These are phyloP conservation scores for Meloidogyne hapla DNA, from an alignment of 1,140 invertebrate genomes.

Conservation along the genomic window DNA sequence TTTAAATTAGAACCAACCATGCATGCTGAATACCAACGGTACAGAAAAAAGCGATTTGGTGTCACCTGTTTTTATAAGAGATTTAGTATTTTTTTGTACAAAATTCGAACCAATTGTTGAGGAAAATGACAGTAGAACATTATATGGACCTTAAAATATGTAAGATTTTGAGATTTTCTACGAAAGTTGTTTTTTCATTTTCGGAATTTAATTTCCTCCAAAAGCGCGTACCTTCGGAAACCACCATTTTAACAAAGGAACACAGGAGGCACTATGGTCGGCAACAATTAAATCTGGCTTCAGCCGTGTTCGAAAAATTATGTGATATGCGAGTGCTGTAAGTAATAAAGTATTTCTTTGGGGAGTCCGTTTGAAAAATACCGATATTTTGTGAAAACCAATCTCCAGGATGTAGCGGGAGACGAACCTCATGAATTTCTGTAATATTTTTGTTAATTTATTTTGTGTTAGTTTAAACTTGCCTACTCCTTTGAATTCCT, in stretches of 20 bases:
- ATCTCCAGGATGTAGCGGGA: conserved; percentile 61
- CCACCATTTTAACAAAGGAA: conserved; percentile 62
- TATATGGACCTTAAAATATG: neutral
- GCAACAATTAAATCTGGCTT: conserved; percentile 59
- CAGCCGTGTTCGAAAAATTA: conserved; percentile 28
- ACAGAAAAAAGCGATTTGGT: conserved; percentile 62
- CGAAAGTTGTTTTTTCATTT: no score
- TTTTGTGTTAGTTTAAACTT: conserved; percentile 22
- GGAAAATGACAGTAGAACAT: conserved; percentile 64
- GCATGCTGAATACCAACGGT: conserved; percentile 60
- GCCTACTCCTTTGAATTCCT: conserved; percentile 59
- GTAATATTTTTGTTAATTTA: neutral
- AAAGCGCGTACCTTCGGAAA: conserved; percentile 54
- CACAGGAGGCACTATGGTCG: conserved; percentile 62
- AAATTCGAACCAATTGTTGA: conserved; percentile 53
- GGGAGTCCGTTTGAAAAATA: neutral
- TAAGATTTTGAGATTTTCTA: no score
- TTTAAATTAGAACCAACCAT: no score
- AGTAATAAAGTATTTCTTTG: neutral
- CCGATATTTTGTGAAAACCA: conserved; percentile 45
- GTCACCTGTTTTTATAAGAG: conserved; percentile 36
- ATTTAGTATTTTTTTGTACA: neutral
- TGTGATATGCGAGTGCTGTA: conserved; percentile 20
- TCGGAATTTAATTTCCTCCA: no score
- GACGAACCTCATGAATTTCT: conserved; percentile 34